Conservation (phyloP, 1,140 invertebrate species). For the Cherax destructor region DNA sequence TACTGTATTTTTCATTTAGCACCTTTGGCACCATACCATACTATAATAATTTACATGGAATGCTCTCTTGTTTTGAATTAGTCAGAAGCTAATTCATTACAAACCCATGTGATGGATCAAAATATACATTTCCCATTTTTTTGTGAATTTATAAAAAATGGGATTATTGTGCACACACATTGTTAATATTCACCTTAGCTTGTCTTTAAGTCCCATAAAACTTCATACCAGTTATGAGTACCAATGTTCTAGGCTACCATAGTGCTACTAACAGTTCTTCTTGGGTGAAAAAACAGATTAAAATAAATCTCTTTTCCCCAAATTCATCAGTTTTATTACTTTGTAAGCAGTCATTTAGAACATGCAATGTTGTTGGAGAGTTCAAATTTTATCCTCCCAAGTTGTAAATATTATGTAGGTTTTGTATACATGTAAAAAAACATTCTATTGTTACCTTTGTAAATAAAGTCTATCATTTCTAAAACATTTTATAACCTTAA, state of each 20-base stretch:
- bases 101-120: slow-evolving; percentile 15
- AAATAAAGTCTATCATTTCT: slow-evolving; percentile 68
- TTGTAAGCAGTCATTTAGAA: background rate
- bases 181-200: slow-evolving; percentile 6
- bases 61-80: slow-evolving; percentile 45
- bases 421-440: slow-evolving; percentile 62
- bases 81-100: slow-evolving; percentile 48
- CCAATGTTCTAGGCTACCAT: background rate
- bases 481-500: background rate
- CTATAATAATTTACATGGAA: background rate
- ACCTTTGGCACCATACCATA: background rate
- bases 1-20: background rate
- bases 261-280: background rate
- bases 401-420: slow-evolving; percentile 65
- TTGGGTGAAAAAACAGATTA: background rate
- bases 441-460: slow-evolving; percentile 67
- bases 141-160: slow-evolving; percentile 43
- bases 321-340: background rate
- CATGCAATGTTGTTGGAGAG: slow-evolving; percentile 45
- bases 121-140: slow-evolving; percentile 53
- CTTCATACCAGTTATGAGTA: background rate
- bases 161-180: slow-evolving; percentile 53
- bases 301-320: background rate
- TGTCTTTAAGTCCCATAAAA: background rate
- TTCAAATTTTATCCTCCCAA: slow-evolving; percentile 57